A percentile compares a stretch with the other conserved stretches of the same genome.
These are phyloP conservation scores for Pseudanteris insignis DNA, from an alignment of 2,888 invertebrate genomes.

Conservation along the genomic window DNA sequence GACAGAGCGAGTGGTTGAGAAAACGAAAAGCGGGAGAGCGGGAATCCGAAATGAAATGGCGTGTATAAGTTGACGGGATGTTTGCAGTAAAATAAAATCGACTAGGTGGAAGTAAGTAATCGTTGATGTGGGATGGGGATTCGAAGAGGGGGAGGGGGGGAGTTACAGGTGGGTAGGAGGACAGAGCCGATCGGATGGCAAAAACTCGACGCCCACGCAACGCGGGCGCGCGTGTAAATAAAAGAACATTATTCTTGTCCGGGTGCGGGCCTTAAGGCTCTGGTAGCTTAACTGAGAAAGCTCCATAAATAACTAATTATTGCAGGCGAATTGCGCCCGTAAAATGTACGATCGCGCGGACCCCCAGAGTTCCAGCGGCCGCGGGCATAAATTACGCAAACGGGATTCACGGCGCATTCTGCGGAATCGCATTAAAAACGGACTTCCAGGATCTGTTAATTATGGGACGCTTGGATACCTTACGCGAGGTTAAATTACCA, in stretches of 20 bases:
- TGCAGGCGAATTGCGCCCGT: slow-evolving; percentile 51
- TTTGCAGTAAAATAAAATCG: slow-evolving; percentile 46
- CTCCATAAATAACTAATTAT: slow-evolving; percentile 54
- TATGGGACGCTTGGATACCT: slow-evolving; percentile 33
- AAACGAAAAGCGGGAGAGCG: no score
- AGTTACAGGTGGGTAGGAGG: slow-evolving; percentile 4
- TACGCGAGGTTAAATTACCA: slow-evolving; percentile 37
- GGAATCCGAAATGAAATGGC: slow-evolving; percentile 25
- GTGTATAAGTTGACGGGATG: slow-evolving; percentile 36
- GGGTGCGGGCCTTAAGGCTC: slow-evolving; percentile 42
- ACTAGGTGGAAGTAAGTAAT: slow-evolving; percentile 39
- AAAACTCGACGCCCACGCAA: slow-evolving; percentile 40
- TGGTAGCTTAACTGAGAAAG: slow-evolving; percentile 50
- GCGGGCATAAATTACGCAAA: slow-evolving; percentile 44
- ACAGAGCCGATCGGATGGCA: no score
- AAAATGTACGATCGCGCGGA: slow-evolving; percentile 45
- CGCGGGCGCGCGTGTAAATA: slow-evolving; percentile 44
- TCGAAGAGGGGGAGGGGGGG: no score
- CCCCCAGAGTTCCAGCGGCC: slow-evolving; percentile 45
- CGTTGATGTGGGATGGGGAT: no score
- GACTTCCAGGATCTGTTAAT: slow-evolving; percentile 33
- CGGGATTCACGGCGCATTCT: slow-evolving; percentile 25
- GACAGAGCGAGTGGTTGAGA: no score
- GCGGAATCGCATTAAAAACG: slow-evolving; percentile 33
- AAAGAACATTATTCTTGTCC: slow-evolving; percentile 47